Evolutionary conservation across 2,113 vertebrate species (phyloP), one percentile per base, ranked within the genome.

Genomic region (Piaya cayana): DNA sequence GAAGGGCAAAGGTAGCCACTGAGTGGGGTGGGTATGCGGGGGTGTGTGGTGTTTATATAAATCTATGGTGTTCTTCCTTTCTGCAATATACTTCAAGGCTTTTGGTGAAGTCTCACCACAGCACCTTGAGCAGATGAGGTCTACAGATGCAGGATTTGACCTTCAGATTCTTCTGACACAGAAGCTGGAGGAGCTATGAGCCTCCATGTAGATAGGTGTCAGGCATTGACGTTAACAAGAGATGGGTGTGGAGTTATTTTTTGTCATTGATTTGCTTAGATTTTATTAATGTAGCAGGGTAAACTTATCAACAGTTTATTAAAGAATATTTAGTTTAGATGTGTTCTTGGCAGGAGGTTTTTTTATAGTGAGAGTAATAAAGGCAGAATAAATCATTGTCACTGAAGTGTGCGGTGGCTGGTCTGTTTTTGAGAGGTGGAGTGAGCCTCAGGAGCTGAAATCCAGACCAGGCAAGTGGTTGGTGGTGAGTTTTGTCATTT

Each of bases 321-420:
- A 84, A 82, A 75, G 53, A 88, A 50, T 92, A 74, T 82, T 71
- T 68, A 95, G 32, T 75, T 55, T 64, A 68, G 21, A 85, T 83
- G 23, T 92, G 82, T 86, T 72, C 92, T 90, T 96, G 82, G 25
- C 52, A 93, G 56, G 42, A 88, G 86, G 27, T 37, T 86, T 96
- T 93, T 90, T 75, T 88, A 77, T 88, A 77, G 29, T 68, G 59
- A 83, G 63, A 92, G 59, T 86, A 93, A 93, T 96, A 88, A 94
- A 86, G 23, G 76, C 39, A 81, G 68, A 88, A 95, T 95, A 95
- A 94, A 93, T 96, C 87, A 92, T 71, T 90, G 93, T 91, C 75
- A 92, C 17, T 84, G 77, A 86, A 67, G 13, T 34, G 34, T 67
- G 6, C 74, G 56, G 56, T 67, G 43, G 27, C 75, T 94, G 32